Percentiles rank a stretch among this genome's conserved stretches.
phyloP scores from a whole-genome alignment of 2,797 vertebrate genomes.

The Macrochelys suwanniensis region DNA sequence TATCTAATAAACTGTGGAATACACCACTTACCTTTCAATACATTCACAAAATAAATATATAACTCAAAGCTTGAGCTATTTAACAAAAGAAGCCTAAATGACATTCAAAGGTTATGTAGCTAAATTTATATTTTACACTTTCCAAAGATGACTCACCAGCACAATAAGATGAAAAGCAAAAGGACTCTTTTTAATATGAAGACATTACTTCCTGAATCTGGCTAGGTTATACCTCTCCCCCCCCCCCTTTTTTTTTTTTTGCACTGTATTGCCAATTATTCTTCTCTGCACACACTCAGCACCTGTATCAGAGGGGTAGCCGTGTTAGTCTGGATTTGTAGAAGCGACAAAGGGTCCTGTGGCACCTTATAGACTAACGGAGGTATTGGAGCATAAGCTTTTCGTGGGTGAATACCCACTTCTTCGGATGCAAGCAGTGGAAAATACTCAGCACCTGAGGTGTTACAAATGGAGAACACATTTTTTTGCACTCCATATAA shows the following conservation, averaged over 20 bases:
- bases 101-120: conserved; percentile 5
- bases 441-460: background rate
- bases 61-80: background rate
- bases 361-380: too few species aligned
- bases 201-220: background rate
- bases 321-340: too few species aligned
- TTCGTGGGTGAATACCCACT: too few species aligned
- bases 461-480: background rate
- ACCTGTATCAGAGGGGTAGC: too few species aligned
- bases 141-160: conserved; percentile 12
- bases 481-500: background rate
- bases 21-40: conserved; percentile 8
- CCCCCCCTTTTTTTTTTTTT: background rate
- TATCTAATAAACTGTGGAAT: conserved; percentile 42
- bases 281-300: background rate
- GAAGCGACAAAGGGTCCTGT: too few species aligned
- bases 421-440: too few species aligned
- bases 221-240: background rate
- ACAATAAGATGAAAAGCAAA: conserved; percentile 30
- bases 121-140: conserved; percentile 52
- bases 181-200: background rate
- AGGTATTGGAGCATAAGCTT: too few species aligned
- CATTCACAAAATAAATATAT: background rate
- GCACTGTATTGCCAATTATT: background rate
- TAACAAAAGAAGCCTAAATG: background rate